Evolutionary conservation across 2,797 vertebrate species (phyloP), one percentile per base, ranked within the genome.

Genomic region (Sebastes paucispinis): DNA sequence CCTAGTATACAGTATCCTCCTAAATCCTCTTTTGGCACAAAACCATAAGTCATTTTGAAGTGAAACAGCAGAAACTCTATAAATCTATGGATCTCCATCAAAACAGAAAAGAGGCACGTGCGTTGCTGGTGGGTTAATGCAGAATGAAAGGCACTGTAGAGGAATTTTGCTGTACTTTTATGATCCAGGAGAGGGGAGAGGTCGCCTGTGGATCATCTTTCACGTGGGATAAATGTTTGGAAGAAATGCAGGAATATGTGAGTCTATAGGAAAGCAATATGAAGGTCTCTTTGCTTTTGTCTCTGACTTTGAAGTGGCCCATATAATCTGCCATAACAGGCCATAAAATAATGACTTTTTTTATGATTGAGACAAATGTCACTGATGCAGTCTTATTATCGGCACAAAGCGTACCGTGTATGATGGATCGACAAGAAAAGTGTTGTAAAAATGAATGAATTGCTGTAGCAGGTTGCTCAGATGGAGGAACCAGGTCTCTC

Each of bases 211-310:
- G 84, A 86, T 89, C 71, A 65, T 79, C 86, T 87, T 90, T 85
- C 82, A 86, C 82, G 81, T 87, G 81, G 80, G 78, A 89, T 85
- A 82, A 89, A 84, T 86, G 67, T 84, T 86, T 87, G 86, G 80
- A 82, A n/a, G 31, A 75, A 77, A 55, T 86, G 73, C 86, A 86
- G 82, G 77, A 82, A 75, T 68, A 69, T 87, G 73, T 55, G 64
- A 79, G 64, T 43, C 59, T 52, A 50, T 57, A 62, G 60, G 6
- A 80, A 73, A 75, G 73, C 31, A 79, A 18, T 67, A 66, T 52
- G 29, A 55, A 77, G n/a, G 64, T 50, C 31, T 64, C n/a, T 72
- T 43, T 65, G 68, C 58, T 69, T 77, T 39, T 43, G 47, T 73
- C 73, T 67, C 73, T 67, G 59, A 73, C 29, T 76, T 72, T 63